Conservation (phyloP, 2,113 vertebrate species). For the Bombycilla garrulus region DNA sequence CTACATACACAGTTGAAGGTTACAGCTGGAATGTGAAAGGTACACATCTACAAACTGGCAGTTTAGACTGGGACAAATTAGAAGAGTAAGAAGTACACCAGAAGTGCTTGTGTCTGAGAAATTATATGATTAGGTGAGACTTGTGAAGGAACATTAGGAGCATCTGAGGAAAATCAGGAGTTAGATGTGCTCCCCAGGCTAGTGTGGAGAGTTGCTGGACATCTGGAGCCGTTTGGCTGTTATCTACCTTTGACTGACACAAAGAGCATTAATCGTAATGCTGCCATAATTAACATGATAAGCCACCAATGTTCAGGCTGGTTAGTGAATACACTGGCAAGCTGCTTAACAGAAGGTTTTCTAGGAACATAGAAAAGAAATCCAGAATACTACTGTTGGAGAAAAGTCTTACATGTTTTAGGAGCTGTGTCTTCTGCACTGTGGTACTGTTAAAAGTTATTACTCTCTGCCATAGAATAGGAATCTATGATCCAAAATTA, state of each 20-base stretch:
- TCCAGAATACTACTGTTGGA: neutral
- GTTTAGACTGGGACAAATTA: neutral
- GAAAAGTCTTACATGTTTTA: neutral
- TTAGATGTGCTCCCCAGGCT: neutral
- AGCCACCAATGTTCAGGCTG: neutral
- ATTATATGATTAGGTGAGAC: neutral
- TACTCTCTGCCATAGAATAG: neutral
- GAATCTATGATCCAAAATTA: neutral
- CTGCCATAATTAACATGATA: neutral
- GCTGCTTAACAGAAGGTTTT: neutral
- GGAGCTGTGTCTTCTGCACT: neutral
- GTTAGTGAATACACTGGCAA: neutral
- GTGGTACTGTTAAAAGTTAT: neutral
- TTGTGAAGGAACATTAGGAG: fast-evolving
- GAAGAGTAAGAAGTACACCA: neutral
- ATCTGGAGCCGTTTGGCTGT: neutral
- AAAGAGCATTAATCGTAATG: neutral
- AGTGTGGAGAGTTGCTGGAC: neutral
- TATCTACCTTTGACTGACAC: neutral
- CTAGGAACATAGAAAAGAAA: neutral
- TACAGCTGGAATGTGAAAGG: neutral
- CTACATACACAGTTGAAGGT: neutral
- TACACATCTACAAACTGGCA: neutral
- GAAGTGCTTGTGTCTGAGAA: neutral
- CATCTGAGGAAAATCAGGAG: neutral